Evolutionary conservation across 2,797 vertebrate species (phyloP), one percentile per base, ranked within the genome.

Genomic region (Myoxocephalus aenaeus): DNA sequence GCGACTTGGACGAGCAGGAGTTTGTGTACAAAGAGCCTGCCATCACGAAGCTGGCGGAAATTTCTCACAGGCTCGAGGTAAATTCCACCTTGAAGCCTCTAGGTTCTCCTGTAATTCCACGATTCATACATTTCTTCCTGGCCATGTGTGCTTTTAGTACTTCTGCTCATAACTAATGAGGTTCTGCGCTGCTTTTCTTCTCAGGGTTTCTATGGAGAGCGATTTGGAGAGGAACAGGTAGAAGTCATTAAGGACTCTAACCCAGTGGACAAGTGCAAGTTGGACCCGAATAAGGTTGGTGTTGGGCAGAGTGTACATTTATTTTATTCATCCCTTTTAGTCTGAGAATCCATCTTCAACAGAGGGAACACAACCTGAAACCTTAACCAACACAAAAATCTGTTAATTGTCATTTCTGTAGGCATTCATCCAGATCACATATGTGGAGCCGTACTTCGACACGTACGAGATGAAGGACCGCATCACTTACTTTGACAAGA

Each of bases 1-100:
- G 98, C 51, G 98, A 99, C 92, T 90, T 99, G 83, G 98, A 99
- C 79, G 98, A 99, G 91, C 98, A 99, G 86, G 98, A 99, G 91
- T 99, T 99, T 95, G 97, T 99, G 64, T 99, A 99, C 95, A 99
- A 99, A 91, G 98, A 99, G 70, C 98, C 98, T 0, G 97, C 98
- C 4, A 99, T 99, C 93, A 99, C 98, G 1, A 99, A 99, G 90
- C 88, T 99, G 81, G 98, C 98, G 3, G 98, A 99, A 84, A 99
- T 99, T 83, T 99, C 98, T 53, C 98, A 99, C 92, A 93, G 98
- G 72, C 94, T 99, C 0, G 98, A 99, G 98, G 98, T 99, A 91
- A 90, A 53, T 29, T 11, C 1, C 7, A 3, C 11, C 46, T 2
- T 13, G 56, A 3, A 3, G 12, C 14, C 14, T 27, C 0, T 13